Evolutionary conservation across 1,140 invertebrate genomes (phyloP).

Genomic region (Caligus rogercresseyi): DNA sequence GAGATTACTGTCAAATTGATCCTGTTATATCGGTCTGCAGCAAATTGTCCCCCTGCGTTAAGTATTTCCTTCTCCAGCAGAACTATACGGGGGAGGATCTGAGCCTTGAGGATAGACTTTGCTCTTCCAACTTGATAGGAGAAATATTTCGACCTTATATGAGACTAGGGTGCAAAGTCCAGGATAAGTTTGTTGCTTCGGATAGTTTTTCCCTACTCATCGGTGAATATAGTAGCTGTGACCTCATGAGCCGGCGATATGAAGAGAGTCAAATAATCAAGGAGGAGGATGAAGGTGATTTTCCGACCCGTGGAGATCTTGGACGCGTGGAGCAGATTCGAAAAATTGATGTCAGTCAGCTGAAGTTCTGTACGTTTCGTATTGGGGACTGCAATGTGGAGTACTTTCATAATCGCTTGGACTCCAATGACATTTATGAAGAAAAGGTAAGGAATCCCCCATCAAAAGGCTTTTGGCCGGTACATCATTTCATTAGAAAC

Average conservation of each 20-base stretch:
- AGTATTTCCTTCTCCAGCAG: neutral
- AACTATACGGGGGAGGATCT: neutral
- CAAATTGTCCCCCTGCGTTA: constrained; percentile 1
- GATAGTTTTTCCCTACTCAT: neutral
- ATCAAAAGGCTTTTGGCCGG: too few species aligned
- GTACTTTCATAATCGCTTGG: neutral
- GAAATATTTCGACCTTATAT: neutral
- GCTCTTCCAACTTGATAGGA: neutral
- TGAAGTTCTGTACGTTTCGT: neutral
- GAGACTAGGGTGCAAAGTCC: neutral
- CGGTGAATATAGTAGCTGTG: neutral
- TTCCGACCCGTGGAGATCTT: neutral
- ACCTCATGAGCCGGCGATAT: neutral
- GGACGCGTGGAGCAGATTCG: neutral
- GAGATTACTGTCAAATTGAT: constrained; percentile 5
- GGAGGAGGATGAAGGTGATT: neutral
- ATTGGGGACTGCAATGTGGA: neutral
- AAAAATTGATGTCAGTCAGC: neutral
- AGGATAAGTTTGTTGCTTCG: neutral
- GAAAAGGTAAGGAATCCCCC: neutral
- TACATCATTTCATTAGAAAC: too few species aligned
- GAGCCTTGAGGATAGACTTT: neutral
- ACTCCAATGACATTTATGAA: neutral
- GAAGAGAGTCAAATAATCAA: neutral
- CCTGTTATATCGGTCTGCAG: neutral